Evolutionary conservation across 2,113 vertebrate species (phyloP).

Genomic region (Aspidoscelis tigris): DNA sequence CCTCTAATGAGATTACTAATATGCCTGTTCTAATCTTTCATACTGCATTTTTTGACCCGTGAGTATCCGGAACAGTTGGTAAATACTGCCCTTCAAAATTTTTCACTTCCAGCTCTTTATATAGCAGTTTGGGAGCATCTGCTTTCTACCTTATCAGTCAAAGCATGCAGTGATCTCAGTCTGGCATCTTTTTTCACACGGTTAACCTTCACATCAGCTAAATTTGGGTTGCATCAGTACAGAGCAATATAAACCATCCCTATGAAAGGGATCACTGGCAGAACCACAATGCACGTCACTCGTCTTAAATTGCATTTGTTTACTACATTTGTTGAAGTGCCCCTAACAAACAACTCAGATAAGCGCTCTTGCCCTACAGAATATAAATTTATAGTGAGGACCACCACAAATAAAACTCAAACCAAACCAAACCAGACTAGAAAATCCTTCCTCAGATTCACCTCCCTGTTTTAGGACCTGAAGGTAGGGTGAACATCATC

Average conservation of each 20-base stretch:
- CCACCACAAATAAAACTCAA: neutral
- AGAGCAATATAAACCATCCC: constrained; percentile 35
- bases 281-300: neutral
- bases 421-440: no score
- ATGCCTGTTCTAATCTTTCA: constrained; percentile 7
- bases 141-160: constrained; percentile 21
- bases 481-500: neutral
- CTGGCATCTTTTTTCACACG: constrained; percentile 34
- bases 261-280: constrained; percentile 10
- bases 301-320: neutral
- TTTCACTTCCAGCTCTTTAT: neutral
- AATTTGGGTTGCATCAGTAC: constrained; percentile 22
- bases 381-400: neutral
- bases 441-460: no score
- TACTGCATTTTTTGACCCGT: neutral
- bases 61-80: neutral
- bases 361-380: neutral
- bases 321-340: neutral
- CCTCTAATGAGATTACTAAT: constrained; percentile 5
- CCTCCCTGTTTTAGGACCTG: no score
- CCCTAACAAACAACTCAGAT: neutral
- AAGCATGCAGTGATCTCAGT: constrained; percentile 35
- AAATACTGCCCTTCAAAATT: constrained; percentile 21
- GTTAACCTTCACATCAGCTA: constrained; percentile 18
- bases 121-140: constrained; percentile 27